Conservation (phyloP, 2,888 invertebrate genomes). For the Hoplodrina ambigua region DNA sequence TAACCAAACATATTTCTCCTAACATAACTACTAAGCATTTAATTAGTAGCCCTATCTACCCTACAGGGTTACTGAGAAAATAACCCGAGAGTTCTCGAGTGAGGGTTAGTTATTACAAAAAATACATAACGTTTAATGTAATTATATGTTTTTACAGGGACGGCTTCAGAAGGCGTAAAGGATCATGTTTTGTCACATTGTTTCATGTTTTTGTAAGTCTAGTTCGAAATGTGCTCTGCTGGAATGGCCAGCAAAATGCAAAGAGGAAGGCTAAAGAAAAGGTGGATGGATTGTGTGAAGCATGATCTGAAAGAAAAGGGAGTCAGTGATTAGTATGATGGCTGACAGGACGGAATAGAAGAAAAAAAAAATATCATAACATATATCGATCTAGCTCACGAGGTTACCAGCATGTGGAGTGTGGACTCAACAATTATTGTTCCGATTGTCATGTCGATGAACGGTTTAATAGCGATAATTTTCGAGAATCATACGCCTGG, state of each 20-base stretch:
- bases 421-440: no score
- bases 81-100: conserved; percentile 7
- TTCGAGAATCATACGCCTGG: no score
- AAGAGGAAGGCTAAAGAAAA: no score
- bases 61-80: conserved; percentile 19
- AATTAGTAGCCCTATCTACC: conserved; percentile 24
- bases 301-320: no score
- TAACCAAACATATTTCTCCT: conserved; percentile 36
- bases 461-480: no score
- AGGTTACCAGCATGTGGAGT: no score
- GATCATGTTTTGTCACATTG: conserved; percentile 5
- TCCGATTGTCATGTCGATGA: no score
- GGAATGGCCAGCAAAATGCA: not conserved
- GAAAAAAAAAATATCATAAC: no score
- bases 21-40: conserved; percentile 40
- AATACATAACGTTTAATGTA: conserved; percentile 2
- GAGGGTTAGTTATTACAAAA: conserved; percentile 23
- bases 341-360: no score
- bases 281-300: no score
- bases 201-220: conserved; percentile 10
- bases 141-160: conserved; percentile 14
- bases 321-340: no score
- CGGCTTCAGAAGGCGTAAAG: not conserved
- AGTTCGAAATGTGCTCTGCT: not conserved
- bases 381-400: no score